Evolutionary conservation across 1,140 invertebrate genomes (phyloP).

Genomic region (Dendroctonus ponderosae): DNA sequence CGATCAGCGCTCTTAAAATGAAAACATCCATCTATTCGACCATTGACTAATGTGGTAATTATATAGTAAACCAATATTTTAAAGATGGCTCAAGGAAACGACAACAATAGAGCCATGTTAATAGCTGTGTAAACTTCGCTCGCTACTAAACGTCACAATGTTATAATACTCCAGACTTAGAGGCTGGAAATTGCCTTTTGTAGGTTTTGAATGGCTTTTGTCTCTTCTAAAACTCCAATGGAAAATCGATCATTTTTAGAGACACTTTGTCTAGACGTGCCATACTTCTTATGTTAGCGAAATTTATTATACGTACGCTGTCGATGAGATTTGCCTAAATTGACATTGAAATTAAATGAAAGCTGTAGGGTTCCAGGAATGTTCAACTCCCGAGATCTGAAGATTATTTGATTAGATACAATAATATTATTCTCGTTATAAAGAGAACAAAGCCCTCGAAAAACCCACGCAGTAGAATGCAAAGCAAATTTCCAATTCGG

Average conservation of each 20-base stretch:
- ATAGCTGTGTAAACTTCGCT: constrained; percentile 26
- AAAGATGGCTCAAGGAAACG: constrained; percentile 8
- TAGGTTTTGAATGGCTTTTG: constrained; percentile 24
- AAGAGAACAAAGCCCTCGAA: background rate
- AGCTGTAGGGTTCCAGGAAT: too few relatives aligned
- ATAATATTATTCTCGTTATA: too few relatives aligned
- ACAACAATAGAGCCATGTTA: constrained; percentile 28
- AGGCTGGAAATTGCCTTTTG: constrained; percentile 26
- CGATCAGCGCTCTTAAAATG: too few relatives aligned
- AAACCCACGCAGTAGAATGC: background rate
- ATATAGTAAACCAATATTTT: constrained; percentile 22
- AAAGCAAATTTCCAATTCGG: constrained; percentile 5
- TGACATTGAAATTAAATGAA: too few relatives aligned
- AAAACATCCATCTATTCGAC: too few relatives aligned
- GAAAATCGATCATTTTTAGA: constrained; percentile 22
- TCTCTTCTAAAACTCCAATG: constrained; percentile 10
- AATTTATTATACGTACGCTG: too few relatives aligned
- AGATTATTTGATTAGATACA: too few relatives aligned
- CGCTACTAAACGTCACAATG: constrained; percentile 27
- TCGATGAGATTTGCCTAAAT: too few relatives aligned
- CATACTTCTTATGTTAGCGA: background rate
- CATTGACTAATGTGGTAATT: constrained; percentile 10
- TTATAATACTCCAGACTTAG: constrained; percentile 25
- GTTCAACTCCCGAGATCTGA: too few relatives aligned
- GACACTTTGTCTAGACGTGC: constrained; percentile 11